Evolutionary conservation across 2,113 vertebrate species (phyloP).

Genomic region (Panthera uncia): DNA sequence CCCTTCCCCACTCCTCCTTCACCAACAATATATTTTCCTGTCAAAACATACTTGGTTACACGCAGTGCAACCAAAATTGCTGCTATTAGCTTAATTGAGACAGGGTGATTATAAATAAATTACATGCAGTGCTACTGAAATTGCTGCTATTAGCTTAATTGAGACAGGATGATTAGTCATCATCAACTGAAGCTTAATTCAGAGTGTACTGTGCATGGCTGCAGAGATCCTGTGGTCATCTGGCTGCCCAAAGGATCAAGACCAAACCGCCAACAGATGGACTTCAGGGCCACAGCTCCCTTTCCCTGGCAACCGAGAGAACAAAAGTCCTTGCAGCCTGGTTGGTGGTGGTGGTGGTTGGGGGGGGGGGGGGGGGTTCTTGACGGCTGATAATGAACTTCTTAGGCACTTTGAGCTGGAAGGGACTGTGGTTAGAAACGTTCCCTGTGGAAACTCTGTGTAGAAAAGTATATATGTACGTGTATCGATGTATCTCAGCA

Average conservation of each 20-base stretch:
- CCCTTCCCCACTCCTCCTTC: background rate
- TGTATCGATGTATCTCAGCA: background rate
- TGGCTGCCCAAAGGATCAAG: background rate
- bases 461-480: fast-evolving
- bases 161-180: conserved; percentile 92
- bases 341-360: too few relatives aligned
- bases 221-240: background rate
- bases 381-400: background rate
- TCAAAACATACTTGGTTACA: conserved; percentile 85
- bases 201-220: conserved; percentile 81
- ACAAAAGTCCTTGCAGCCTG: background rate
- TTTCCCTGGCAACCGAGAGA: background rate
- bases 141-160: conserved; percentile 95
- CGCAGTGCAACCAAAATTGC: conserved; percentile 88
- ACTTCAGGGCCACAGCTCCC: background rate
- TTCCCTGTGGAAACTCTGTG: background rate
- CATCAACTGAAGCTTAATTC: conserved; percentile 88
- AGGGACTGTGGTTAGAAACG: background rate
- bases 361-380: background rate
- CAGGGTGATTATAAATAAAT: conserved; percentile 87
- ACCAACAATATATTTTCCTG: conserved; percentile 88
- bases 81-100: conserved; percentile 94
- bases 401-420: background rate
- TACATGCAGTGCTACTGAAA: conserved; percentile 84
- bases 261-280: background rate